These are phyloP conservation scores for Drusus annulatus DNA, from an alignment of 1,140 invertebrate genomes.

Conservation along the genomic window DNA sequence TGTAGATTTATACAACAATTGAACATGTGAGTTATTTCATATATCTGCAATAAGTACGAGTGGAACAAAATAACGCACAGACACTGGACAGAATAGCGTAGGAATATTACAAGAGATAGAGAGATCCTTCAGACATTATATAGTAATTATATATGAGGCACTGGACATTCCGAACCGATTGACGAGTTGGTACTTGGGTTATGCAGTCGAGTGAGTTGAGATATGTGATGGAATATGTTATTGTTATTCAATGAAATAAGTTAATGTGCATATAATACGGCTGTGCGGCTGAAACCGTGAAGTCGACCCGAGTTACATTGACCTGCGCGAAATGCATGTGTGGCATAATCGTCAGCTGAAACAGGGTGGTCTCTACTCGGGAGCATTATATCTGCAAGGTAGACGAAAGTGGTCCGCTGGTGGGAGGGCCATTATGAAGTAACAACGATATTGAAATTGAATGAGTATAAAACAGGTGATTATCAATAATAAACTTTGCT, in stretches of 20 bases:
- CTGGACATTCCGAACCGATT: background rate
- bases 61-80: too few species aligned
- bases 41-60: too few species aligned
- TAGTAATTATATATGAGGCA: too few species aligned
- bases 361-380: slow-evolving; percentile 20
- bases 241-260: slow-evolving; percentile 49
- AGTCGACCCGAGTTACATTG: slow-evolving; percentile 49
- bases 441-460: too few species aligned
- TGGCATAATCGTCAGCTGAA: slow-evolving; percentile 20
- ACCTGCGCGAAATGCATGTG: slow-evolving; percentile 40
- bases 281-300: slow-evolving; percentile 46
- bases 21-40: background rate
- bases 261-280: slow-evolving; percentile 48
- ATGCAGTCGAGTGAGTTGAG: background rate
- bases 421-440: too few species aligned
- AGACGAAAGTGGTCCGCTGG: slow-evolving; percentile 37
- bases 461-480: too few species aligned
- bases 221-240: slow-evolving; percentile 21
- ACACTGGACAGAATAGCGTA: too few species aligned
- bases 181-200: background rate
- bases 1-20: background rate
- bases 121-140: too few species aligned
- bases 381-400: background rate
- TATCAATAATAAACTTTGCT: too few species aligned
- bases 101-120: too few species aligned